Evolutionary conservation across 2,113 vertebrate genomes (phyloP), one percentile per base, ranked within the genome.

Genomic region (Excalfactoria chinensis): DNA sequence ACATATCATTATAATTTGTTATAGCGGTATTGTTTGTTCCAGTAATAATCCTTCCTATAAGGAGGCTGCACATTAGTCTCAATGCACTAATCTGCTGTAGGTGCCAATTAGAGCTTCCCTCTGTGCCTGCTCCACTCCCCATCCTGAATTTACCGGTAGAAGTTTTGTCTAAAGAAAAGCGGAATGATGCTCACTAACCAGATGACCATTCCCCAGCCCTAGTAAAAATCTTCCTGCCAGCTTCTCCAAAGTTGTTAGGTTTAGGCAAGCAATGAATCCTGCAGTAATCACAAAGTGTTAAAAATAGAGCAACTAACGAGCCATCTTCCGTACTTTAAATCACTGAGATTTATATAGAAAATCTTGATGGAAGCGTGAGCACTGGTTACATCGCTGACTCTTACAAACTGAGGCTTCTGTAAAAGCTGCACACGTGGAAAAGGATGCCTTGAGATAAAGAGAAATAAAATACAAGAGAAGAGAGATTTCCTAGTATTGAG

Each of bases 241-340:
- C 53, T 75, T 63, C 83, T 15, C 74, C 79, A 95, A 25, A 70
- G 34, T 2, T 78, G 32, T 60, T 75, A 86, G 60, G 28, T 62
- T 92, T 51, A 73, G 40, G 49, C 25, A 64, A 76, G 44, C 43
- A 94, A 89, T 8, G 85, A 71, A 90, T 58, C 72, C 68, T 86
- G 55, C 28, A 79, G 68, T 58, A 63, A 76, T 51, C n/a, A 35
- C 22, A 22, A 76, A 73, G 28, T 11, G 66, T 93, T 92, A 92
- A 88, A 95, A 75, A 34, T n/a, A 56, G 53, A 76, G n/a, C 63
- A 94, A 91, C 73, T 91, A 93, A 79, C 13, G 81, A 92, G 46
- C 26, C 35, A 84, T 63, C 56, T 84, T 92, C 62, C 60, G 49
- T 58, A 34, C 86, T 87, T 82, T 37, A 70, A 49, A 78, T 64